Conservation (phyloP, 53 echinoderm and acorn worm genomes). For the Holothuria leucospilota region DNA sequence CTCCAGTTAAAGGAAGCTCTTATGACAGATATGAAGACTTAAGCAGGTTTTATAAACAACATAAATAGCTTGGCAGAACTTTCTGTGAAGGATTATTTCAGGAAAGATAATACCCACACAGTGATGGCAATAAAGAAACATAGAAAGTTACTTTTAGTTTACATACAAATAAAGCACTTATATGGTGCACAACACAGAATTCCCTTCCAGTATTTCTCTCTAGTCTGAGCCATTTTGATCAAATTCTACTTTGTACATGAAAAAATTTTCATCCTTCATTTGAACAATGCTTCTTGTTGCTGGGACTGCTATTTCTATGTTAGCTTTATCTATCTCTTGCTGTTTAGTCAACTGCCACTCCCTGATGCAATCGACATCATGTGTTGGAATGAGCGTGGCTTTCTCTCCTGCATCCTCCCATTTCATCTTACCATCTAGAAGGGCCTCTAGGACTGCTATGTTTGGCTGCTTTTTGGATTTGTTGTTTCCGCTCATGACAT, state of each 20-base stretch:
- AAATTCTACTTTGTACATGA: constrained; percentile 99
- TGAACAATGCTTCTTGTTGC: constrained; percentile 91
- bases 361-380: constrained; percentile 76
- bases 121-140: no score
- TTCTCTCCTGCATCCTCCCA: constrained; percentile 88
- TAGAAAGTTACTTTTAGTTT: neutral
- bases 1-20: no score
- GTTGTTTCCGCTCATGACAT: constrained; percentile 94
- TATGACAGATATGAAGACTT: no score
- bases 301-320: constrained; percentile 89
- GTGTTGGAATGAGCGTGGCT: constrained; percentile 91
- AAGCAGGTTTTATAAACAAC: no score
- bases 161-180: constrained; percentile 50
- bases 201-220: neutral
- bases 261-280: constrained; percentile 99
- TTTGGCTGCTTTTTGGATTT: constrained; percentile 82
- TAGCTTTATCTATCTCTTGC: constrained; percentile 78
- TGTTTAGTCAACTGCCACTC: constrained; percentile 90
- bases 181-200: constrained; percentile 7
- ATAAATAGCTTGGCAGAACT: no score
- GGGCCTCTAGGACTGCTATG: constrained; percentile 76
- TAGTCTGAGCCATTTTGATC: constrained; percentile 41
- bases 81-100: no score
- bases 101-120: no score
- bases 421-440: constrained; percentile 87